Base-by-base conservation (phyloP, 2,888 invertebrate species). In the Athripsodes cinereus region DNA sequence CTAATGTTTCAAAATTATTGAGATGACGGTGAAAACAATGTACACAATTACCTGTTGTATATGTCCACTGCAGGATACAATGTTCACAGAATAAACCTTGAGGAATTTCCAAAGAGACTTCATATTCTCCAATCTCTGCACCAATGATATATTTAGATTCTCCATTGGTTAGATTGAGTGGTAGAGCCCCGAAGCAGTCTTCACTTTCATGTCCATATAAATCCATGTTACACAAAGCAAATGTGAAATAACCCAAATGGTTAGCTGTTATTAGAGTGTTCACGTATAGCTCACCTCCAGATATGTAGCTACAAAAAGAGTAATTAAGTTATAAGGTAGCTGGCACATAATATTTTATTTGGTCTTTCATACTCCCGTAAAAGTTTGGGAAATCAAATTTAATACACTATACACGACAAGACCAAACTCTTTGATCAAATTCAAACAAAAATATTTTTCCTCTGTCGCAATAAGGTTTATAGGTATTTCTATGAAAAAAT, bases 11-110 rank as follows among this genome's bases (percentile, higher is more conserved):
- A n/a, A n/a, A n/a, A n/a, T n/a, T n/a, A n/a, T n/a, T n/a, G n/a
- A n/a, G n/a, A n/a, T n/a, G n/a, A n/a, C n/a, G n/a, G n/a, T n/a
- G n/a, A n/a, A n/a, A n/a, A n/a, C n/a, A n/a, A n/a, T n/a, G n/a
- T n/a, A n/a, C n/a, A 26, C 10, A 26, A 26, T 72, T 72, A 69
- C 79, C 81, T 18, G 73, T 70, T 1, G 67, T 67, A 63, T 80
- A 83, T 34, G 75, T 74, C 83, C 83, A 83, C 57, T 81, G 75
- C 1, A 83, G 66, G 0, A 81, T 78, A 65, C 82, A 82, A 47
- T 78, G 78, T 0, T 73, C 62, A 65, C 82, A 82, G n/a, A 66
- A 72, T 16, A 82, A 52, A 2, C 68, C 70, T 2, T 65, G 21
- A 0, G 83, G 82, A 11, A 82, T 68, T 18, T 66, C 34, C 3